Base-by-base conservation (phyloP, 1,140 invertebrate species). In the Diabrotica undecimpunctata region DNA sequence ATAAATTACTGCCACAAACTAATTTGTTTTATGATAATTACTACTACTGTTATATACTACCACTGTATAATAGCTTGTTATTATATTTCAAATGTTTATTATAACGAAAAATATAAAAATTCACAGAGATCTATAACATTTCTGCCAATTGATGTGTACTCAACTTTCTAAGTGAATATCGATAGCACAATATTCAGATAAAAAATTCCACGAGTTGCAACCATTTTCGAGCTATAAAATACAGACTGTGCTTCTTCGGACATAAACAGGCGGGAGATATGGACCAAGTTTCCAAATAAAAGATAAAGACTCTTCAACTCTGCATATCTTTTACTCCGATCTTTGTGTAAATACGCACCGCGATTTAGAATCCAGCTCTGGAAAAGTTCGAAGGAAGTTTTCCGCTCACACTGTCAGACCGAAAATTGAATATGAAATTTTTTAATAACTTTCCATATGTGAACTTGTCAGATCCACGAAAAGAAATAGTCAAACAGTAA, bases 271-370 rank as follows among this genome's bases (percentile, higher is more conserved):
- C 55, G 61, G 52, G 64, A 52, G 59, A 66, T 69, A 69, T 66
- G 68, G 56, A 54, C 65, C 62, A 69, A 69, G 64, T 69, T 69
- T 69, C 62, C 68, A 69, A 69, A 66, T 69, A 66, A 69, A 69
- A 69, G 68, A 69, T 69, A 69, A 69, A 61, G 60, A 67, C 56
- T 36, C 55, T 67, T 63, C 61, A 64, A 46, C 56, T 61, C 53
- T 58, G 65, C 25, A 66, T 55, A 61, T 66, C 39, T 13, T 25
- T 52, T 55, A 25, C 25, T 25, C 56, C 46, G 35, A 41, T 38
- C 36, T 41, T 37, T 54, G 25, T 54, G n/a, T 35, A 54, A 54
- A 54, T 35, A 61, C 25, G 46, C 59, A 61, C 10, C 13, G 13
- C 41, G 8, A 46, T 50, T 13, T 11, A 11, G 41, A 35, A 54